These are phyloP conservation scores for Atta texana DNA, from an alignment of 1,140 invertebrate species.

Conservation along the genomic window DNA sequence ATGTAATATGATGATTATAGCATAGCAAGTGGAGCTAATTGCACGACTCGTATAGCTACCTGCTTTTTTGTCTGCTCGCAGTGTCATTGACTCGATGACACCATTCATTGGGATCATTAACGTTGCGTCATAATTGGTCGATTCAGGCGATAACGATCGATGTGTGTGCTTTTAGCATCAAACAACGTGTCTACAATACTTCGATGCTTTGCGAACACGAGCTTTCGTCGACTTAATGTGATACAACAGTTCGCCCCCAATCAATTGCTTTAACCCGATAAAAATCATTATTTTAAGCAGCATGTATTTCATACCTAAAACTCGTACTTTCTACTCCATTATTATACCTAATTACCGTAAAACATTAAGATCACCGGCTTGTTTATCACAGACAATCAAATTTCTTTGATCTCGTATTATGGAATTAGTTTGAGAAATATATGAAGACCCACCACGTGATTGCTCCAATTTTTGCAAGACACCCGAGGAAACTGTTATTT, in stretches of 20 bases:
- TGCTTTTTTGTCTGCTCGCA: slow-evolving; percentile 64
- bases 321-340: not conserved
- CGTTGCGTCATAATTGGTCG: slow-evolving; percentile 67
- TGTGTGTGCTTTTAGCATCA: slow-evolving; percentile 48
- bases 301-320: not conserved
- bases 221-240: slow-evolving; percentile 15
- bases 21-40: slow-evolving; percentile 50
- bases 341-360: not conserved
- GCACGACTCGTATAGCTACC: slow-evolving; percentile 51
- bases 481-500: slow-evolving; percentile 67
- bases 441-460: slow-evolving; percentile 9
- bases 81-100: slow-evolving; percentile 72
- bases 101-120: slow-evolving; percentile 71
- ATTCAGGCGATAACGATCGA: slow-evolving; percentile 59
- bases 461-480: slow-evolving; percentile 66
- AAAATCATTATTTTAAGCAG: not conserved
- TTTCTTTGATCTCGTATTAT: slow-evolving; percentile 32
- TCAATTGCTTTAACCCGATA: not conserved
- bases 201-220: not conserved
- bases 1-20: slow-evolving; percentile 57
- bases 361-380: not conserved
- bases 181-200: slow-evolving; percentile 48
- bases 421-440: slow-evolving; percentile 49
- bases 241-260: not conserved
- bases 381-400: not conserved